These are phyloP conservation scores for Biston stratarius DNA, from an alignment of 2,888 invertebrate species.

Conservation along the genomic window DNA sequence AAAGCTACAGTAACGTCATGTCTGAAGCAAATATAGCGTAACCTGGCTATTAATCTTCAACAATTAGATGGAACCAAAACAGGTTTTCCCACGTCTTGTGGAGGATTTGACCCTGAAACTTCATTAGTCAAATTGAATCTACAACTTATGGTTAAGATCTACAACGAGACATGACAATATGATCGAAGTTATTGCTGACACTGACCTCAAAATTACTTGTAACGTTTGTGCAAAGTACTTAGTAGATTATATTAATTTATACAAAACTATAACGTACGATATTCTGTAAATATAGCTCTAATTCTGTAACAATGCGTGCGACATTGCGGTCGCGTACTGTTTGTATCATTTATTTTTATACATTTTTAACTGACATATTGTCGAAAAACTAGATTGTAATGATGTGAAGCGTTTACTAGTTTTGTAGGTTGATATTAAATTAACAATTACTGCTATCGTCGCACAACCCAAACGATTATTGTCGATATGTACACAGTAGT, in stretches of 20 bases:
- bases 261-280: conserved; percentile 74
- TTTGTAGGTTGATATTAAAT: conserved; percentile 54
- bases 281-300: conserved; percentile 81
- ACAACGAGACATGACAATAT: conserved; percentile 32
- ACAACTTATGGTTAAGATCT: neutral
- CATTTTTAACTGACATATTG: conserved; percentile 80
- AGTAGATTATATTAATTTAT: conserved; percentile 86
- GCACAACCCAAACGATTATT: conserved; percentile 34
- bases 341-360: conserved; percentile 81
- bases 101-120: conserved; percentile 9
- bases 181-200: conserved; percentile 38
- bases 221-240: conserved; percentile 86
- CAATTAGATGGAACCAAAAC: neutral
- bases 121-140: conserved; percentile 1
- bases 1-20: conserved; percentile 30
- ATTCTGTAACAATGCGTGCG: conserved; percentile 52
- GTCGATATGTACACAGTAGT: conserved; percentile 2
- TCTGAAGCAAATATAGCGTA: neutral
- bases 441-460: conserved; percentile 44
- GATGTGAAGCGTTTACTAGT: conserved; percentile 62
- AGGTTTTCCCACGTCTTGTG: neutral
- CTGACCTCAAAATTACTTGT: conserved; percentile 77
- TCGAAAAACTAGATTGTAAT: conserved; percentile 78
- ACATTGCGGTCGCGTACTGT: conserved; percentile 55
- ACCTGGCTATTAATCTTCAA: neutral